phyloP scores from a whole-genome alignment of 2,113 vertebrate genomes.

The Hydrochoerus hydrochaeris region DNA sequence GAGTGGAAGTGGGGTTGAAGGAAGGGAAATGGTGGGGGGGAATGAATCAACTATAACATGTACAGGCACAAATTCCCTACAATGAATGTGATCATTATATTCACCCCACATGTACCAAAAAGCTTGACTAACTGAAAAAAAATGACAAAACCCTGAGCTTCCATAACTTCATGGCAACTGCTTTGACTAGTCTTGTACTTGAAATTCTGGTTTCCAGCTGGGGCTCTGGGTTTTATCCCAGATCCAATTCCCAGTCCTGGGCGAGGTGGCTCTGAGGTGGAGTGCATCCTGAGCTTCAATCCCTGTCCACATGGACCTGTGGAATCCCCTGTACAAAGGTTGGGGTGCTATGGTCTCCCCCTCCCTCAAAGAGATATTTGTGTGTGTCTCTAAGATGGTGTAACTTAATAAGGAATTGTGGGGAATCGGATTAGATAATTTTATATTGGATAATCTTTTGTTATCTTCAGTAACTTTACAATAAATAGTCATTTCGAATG shows the following conservation, averaged over 20 bases:
- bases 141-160: background rate
- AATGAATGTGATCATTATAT: background rate
- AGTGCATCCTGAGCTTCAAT: background rate
- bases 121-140: background rate
- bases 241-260: background rate
- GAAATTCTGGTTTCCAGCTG: background rate
- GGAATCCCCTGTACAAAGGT: background rate
- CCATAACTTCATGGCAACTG: background rate
- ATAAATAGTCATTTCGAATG: slow-evolving; percentile 38
- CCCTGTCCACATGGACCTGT: background rate
- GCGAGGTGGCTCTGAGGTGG: background rate
- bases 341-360: background rate
- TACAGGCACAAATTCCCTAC: background rate
- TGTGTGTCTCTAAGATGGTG: background rate
- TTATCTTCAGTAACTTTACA: slow-evolving; percentile 32
- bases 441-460: slow-evolving; percentile 32
- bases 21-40: background rate
- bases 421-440: background rate
- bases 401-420: background rate
- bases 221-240: background rate
- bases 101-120: background rate
- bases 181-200: background rate
- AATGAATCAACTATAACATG: background rate
- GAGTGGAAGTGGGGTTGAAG: background rate
- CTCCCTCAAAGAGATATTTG: background rate